A percentile compares a stretch with the other conserved stretches of the same genome.
phyloP scores from a whole-genome alignment of 2,888 invertebrate species.

The Ichneumoninae sp. region DNA sequence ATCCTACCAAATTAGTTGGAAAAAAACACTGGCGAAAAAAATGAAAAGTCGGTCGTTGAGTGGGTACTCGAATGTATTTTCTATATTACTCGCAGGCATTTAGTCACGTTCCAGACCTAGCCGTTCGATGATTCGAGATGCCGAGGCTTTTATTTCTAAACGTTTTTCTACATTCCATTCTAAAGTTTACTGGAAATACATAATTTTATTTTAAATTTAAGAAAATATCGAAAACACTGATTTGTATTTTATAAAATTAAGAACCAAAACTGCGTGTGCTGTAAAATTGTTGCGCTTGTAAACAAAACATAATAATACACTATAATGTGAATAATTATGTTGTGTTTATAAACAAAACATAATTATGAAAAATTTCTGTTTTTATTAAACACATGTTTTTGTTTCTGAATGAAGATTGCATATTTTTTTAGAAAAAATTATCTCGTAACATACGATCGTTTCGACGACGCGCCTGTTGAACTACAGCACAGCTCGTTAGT shows the following conservation, averaged over 20 bases:
- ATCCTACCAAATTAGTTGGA: conserved; percentile 43
- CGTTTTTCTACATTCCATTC: neutral
- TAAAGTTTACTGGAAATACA: neutral
- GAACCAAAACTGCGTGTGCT: neutral
- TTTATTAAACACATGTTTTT: neutral
- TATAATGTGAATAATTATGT: too few species aligned
- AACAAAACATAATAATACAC: too few species aligned
- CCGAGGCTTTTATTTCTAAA: neutral
- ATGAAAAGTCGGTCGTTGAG: neutral
- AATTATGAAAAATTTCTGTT: too few species aligned
- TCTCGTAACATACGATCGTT: neutral
- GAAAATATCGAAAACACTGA: neutral
- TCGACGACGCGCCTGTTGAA: neutral
- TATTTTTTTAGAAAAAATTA: neutral
- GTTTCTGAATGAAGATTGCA: neutral
- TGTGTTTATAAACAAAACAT: neutral
- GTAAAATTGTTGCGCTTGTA: neutral
- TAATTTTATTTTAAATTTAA: neutral
- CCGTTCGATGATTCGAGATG: neutral
- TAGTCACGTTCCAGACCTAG: conserved; percentile 30
- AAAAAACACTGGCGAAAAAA: conserved; percentile 3
- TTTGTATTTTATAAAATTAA: neutral
- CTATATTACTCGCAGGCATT: conserved; percentile 37
- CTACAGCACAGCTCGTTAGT: neutral
- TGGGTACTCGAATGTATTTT: conserved; percentile 33